phyloP scores from a whole-genome alignment of 2,888 invertebrate species.

The Aporophyla lueneburgensis region DNA sequence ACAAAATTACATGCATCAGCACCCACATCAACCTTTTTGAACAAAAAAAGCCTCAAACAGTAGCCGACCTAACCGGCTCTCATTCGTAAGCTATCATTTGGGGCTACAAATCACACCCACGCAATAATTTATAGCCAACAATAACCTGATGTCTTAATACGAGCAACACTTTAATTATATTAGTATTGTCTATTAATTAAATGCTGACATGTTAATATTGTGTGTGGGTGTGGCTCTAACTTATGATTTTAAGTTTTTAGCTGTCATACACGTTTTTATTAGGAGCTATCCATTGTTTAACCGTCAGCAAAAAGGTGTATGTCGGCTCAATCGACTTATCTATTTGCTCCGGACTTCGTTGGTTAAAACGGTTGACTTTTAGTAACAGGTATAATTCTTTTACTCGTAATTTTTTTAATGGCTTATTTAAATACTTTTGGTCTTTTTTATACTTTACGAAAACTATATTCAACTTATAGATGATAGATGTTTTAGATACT shows the following conservation, averaged over 20 bases:
- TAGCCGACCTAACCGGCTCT: conserved; percentile 53
- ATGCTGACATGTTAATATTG: conserved; percentile 75
- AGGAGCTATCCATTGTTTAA: background rate
- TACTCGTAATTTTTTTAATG: too few species aligned
- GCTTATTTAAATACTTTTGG: too few species aligned
- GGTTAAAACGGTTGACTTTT: too few species aligned
- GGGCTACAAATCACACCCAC: conserved; percentile 68
- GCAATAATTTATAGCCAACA: conserved; percentile 60
- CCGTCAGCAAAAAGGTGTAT: background rate
- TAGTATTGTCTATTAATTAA: conserved; percentile 75
- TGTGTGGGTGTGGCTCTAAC: conserved; percentile 59
- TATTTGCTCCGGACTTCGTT: too few species aligned
- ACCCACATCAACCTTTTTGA: conserved; percentile 31
- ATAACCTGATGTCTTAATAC: conserved; percentile 64
- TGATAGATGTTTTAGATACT: too few species aligned
- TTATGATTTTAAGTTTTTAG: conserved; percentile 36
- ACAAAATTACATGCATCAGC: conserved; percentile 42
- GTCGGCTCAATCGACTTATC: too few species aligned
- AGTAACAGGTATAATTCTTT: too few species aligned
- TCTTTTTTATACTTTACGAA: too few species aligned
- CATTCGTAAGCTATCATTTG: conserved; percentile 62
- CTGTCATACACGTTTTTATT: conserved; percentile 21
- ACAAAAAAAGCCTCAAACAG: conserved; percentile 54
- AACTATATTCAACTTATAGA: too few species aligned
- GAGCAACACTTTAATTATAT: conserved; percentile 73